These are phyloP conservation scores for Macrobrachium nipponense DNA, from an alignment of 1,140 invertebrate genomes.

Conservation along the genomic window DNA sequence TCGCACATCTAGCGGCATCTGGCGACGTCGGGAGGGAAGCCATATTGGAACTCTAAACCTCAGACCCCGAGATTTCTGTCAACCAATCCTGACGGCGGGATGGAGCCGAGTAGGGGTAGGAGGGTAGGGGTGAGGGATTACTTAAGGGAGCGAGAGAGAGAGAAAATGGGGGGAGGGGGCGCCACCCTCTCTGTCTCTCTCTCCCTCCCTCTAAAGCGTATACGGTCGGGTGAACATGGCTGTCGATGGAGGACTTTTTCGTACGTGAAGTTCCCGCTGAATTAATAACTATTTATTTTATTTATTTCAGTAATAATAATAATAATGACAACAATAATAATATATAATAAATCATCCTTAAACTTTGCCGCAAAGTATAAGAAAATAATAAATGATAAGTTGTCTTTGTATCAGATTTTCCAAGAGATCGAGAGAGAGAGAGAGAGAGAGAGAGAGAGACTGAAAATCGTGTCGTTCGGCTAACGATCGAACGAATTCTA, in stretches of 20 bases:
- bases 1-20: not conserved
- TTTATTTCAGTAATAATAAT: no score
- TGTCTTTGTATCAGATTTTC: no score
- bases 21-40: constrained; percentile 10
- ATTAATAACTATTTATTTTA: no score
- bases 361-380: no score
- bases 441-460: no score
- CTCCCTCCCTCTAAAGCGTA: not conserved
- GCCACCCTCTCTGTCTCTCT: not conserved
- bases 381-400: no score
- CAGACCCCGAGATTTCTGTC: constrained; percentile 43
- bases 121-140: not conserved
- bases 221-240: not conserved
- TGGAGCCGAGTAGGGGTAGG: not conserved
- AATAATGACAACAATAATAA: no score
- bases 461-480: no score
- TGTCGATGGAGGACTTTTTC: not conserved
- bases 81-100: constrained; percentile 19
- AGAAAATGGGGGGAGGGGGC: not conserved
- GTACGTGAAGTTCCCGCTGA: no score
- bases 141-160: not conserved
- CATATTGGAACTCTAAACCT: constrained; percentile 20
- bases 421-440: no score
- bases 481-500: no score
- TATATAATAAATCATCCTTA: no score